These are phyloP conservation scores for Sebastes glaucus DNA, from an alignment of 2,797 vertebrate species.

Conservation along the genomic window DNA sequence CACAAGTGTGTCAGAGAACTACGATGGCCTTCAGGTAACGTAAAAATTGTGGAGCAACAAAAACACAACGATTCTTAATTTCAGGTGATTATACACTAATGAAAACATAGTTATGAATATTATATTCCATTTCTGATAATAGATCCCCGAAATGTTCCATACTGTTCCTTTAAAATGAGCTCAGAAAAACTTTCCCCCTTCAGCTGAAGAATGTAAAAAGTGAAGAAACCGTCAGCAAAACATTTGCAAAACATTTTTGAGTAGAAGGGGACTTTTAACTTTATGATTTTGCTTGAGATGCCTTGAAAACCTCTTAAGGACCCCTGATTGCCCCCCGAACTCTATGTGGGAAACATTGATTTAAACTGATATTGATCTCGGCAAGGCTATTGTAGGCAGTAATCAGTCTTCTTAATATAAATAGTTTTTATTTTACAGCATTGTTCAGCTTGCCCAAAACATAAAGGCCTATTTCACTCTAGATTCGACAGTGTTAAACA, in stretches of 20 bases:
- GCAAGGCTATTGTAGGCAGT: conserved; percentile 37
- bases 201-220: neutral
- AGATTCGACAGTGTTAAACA: conserved; percentile 81
- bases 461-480: conserved; percentile 76
- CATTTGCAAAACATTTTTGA: neutral
- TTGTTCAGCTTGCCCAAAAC: conserved; percentile 89
- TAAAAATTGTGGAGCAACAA: no score
- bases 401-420: conserved; percentile 84
- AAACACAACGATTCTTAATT: no score
- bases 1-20: no score
- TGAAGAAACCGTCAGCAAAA: neutral
- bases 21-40: no score
- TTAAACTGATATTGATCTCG: neutral
- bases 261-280: neutral
- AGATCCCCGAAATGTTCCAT: no score
- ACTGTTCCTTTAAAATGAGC: no score
- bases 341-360: neutral
- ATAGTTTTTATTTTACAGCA: conserved; percentile 94
- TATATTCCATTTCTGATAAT: no score
- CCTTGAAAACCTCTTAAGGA: neutral
- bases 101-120: no score
- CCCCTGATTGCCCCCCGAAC: neutral
- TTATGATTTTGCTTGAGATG: neutral
- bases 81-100: no score
- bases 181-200: neutral